Conservation (phyloP, 2,113 vertebrate species). For the Scortum barcoo region DNA sequence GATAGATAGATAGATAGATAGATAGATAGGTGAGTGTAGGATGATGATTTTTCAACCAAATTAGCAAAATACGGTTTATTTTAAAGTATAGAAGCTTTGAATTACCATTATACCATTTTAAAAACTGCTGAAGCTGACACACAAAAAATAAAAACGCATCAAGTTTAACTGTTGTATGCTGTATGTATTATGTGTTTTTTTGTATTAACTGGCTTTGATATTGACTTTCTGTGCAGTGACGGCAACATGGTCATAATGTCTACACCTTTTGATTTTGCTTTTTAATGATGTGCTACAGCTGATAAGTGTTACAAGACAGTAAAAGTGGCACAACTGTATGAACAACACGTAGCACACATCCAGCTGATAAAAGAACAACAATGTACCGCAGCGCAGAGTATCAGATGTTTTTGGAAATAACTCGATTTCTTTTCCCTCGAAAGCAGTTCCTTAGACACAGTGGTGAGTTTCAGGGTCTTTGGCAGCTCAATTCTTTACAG, state of each 20-base stretch:
- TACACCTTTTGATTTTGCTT: neutral
- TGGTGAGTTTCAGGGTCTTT: slow-evolving; percentile 37
- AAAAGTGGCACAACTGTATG: no score
- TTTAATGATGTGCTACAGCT: neutral
- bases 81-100: neutral
- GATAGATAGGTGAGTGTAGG: no score
- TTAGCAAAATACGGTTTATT: no score
- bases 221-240: no score
- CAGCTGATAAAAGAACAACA: neutral
- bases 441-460: slow-evolving; percentile 22
- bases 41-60: no score
- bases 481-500: slow-evolving; percentile 34
- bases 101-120: neutral
- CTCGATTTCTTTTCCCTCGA: slow-evolving; percentile 40
- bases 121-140: no score
- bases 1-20: neutral
- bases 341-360: neutral
- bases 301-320: neutral
- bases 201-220: neutral
- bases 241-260: neutral
- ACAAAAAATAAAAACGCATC: neutral
- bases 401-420: slow-evolving; percentile 41
- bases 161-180: no score
- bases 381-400: slow-evolving; percentile 6
- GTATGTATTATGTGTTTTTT: no score